Evolutionary conservation across 2,797 vertebrate species (phyloP), one percentile per base, ranked within the genome.

Genomic region (Pogonophryne albipinna): DNA sequence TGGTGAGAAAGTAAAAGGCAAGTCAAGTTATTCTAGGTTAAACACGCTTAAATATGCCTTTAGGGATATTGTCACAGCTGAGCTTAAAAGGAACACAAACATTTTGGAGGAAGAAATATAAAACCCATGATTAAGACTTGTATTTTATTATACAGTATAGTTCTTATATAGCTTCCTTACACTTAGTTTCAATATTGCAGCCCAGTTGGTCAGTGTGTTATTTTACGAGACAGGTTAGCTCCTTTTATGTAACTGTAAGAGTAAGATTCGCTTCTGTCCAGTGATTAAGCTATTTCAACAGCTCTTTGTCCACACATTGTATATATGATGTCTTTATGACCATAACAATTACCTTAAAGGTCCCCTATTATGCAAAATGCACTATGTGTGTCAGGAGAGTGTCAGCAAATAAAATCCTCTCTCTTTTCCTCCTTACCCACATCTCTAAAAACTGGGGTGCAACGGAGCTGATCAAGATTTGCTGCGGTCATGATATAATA

Each of bases 1-100:
- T 62, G 65, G 41, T 74, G 55, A 66, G 38, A 74, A 73, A 76
- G 68, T 47, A 27, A 73, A 80, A 66, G 34, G 20, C 17, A 27
- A 60, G 53, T 52, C 11, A 56, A 69, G 44, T 31, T 19, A 31
- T 42, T 53, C 71, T 16, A 9, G 38, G 17, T 44, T 64, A 1
- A 63, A 62, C 46, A 41, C 44, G 51, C 51, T 62, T 41, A 23
- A 19, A 42, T 53, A 38, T 34, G 23, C 64, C 69, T 55, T 16
- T 68, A 14, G 47, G 41, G 19, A 66, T 15, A 52, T 52, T 64
- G 34, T 49, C 19, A 49, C 13, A 50, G 61, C 15, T 44, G 41
- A 50, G 64, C 0, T 3, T 63, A 10, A 49, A n/a, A 50, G 17
- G 4, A 15, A 42, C 16, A 2, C 15, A 13, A 9, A 16, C 14